Evolutionary conservation across 1,140 invertebrate genomes (phyloP), one percentile per base, ranked within the genome.

Genomic region (Drosophila ercepeae): DNA sequence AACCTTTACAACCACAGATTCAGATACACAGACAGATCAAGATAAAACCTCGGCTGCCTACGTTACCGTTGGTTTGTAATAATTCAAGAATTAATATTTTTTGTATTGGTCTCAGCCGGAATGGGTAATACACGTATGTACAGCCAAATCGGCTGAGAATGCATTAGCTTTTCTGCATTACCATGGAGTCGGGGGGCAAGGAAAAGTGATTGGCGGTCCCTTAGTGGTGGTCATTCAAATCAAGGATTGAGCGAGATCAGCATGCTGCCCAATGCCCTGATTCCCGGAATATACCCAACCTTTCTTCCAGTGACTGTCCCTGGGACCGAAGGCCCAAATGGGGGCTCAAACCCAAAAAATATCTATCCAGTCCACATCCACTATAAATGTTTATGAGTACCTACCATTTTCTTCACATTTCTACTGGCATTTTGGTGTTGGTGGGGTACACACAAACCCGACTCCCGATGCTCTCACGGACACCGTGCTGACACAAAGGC

Each of bases 81-180:
- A 83, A 67, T 84, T 75, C 52, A 65, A 83, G 79, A 71, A 84
- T 79, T 83, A 84, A 84, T 83, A 70, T 83, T 84, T 44, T 83
- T 70, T 58, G 69, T 44, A 41, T 67, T 51, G 32, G 44, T 13
- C 29, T 18, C 19, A 14, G n/a, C n/a, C n/a, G n/a, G n/a, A n/a
- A n/a, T n/a, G n/a, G n/a, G n/a, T n/a, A n/a, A 45, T 48, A 14
- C 36, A 46, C 42, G 4, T 11, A 48, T 8, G 8, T 16, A 44
- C 34, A n/a, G 29, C 25, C 19, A 14, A 25, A 4, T 25, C n/a
- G 44, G 23, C 11, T 19, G 13, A 48, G 23, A 49, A 60, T 65
- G 60, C 42, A 39, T 45, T 29, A 23, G n/a, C n/a, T n/a, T n/a
- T 2, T 25, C 49, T 29, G 9, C 34, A 42, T 23, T 7, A 34